Conservation (phyloP, 2,888 invertebrate genomes). For the Phengaris alcon region DNA sequence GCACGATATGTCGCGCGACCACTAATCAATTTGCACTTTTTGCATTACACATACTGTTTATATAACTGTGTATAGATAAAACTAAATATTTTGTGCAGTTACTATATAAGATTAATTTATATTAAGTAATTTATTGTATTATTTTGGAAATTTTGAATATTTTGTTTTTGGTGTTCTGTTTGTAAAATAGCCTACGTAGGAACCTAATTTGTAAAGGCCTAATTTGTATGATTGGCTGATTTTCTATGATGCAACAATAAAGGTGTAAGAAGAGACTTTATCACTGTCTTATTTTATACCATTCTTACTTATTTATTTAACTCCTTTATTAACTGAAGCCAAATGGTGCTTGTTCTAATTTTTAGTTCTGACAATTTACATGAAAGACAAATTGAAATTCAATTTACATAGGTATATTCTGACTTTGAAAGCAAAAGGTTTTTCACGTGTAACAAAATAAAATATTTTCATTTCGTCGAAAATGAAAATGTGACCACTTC, state of each 20-base stretch:
- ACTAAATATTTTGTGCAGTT: constrained; percentile 49
- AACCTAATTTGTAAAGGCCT: constrained; percentile 50
- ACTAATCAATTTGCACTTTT: constrained; percentile 62
- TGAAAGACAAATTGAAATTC: too few species aligned
- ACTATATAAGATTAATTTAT: constrained; percentile 46
- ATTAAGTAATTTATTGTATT: constrained; percentile 44
- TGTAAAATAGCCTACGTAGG: constrained; percentile 45
- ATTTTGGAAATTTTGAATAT: constrained; percentile 42
- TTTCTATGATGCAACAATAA: constrained; percentile 69
- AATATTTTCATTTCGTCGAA: too few species aligned
- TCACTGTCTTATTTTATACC: constrained; percentile 36
- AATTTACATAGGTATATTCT: too few species aligned
- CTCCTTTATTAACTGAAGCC: too few species aligned
- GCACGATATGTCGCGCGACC: neutral
- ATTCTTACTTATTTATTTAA: neutral
- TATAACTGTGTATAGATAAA: constrained; percentile 68
- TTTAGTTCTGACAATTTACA: too few species aligned
- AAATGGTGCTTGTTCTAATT: too few species aligned
- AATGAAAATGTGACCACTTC: neutral
- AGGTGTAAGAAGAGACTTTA: constrained; percentile 56
- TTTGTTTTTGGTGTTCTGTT: constrained; percentile 43
- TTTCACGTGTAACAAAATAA: too few species aligned
- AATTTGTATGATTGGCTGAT: constrained; percentile 45
- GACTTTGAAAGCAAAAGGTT: too few species aligned
- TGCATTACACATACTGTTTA: constrained; percentile 73